A percentile compares a stretch with the other conserved stretches of the same genome.
Evolutionary conservation across 2,888 invertebrate genomes (phyloP).

Genomic region (Caenorhabditis zanzibari): DNA sequence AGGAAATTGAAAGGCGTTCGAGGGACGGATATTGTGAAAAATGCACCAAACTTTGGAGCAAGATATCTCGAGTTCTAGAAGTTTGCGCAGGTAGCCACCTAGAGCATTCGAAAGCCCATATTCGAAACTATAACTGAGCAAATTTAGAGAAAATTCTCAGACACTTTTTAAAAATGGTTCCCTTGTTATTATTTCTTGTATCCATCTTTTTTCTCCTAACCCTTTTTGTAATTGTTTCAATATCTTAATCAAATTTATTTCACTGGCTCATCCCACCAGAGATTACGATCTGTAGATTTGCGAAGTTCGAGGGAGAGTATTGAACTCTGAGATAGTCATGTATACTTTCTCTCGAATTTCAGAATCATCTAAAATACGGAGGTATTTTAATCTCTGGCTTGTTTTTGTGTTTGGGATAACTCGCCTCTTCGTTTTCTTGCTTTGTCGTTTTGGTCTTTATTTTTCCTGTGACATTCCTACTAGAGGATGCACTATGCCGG

Average conservation of each 20-base stretch:
- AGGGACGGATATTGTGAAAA: too few species aligned
- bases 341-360: constrained; percentile 3
- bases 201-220: constrained; percentile 22
- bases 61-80: too few species aligned
- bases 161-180: too few species aligned
- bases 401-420: constrained; percentile 60
- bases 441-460: constrained; percentile 27
- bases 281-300: constrained; percentile 63
- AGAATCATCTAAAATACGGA: constrained; percentile 51
- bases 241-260: constrained; percentile 48
- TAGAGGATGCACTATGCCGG: constrained; percentile 26
- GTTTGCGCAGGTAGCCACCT: too few species aligned
- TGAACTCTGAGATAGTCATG: neutral
- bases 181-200: constrained; percentile 34
- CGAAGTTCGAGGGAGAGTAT: neutral
- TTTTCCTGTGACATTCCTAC: constrained; percentile 40
- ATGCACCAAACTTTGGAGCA: too few species aligned
- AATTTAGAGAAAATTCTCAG: too few species aligned
- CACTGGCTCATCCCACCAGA: constrained; percentile 59
- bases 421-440: constrained; percentile 5
- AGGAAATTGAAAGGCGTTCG: too few species aligned
- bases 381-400: constrained; percentile 65
- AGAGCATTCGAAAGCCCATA: too few species aligned
- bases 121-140: too few species aligned
- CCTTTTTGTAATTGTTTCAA: constrained; percentile 45